phyloP scores from a whole-genome alignment of 1,140 invertebrate species.

The Drosophila ohnishii region DNA sequence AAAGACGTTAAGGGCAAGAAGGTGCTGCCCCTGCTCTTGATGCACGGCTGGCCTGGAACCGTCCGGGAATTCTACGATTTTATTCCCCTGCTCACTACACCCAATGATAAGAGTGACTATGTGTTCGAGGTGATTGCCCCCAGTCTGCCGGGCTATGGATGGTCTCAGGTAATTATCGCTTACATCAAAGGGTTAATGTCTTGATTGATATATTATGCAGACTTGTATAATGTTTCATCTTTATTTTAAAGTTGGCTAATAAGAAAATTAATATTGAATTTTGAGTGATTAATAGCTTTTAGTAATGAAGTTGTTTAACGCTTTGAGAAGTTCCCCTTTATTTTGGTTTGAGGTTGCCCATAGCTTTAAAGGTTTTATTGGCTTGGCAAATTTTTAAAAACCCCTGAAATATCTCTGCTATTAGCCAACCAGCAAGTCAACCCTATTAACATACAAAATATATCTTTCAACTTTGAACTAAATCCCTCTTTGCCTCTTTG shows the following conservation, averaged over 20 bases:
- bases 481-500: neutral
- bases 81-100: slow-evolving; percentile 87
- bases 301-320: slow-evolving; percentile 4
- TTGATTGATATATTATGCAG: neutral
- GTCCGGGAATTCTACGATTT: slow-evolving; percentile 93
- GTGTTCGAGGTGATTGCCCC: slow-evolving; percentile 92
- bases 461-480: neutral
- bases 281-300: slow-evolving; percentile 6
- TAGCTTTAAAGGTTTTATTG: neutral
- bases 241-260: no score
- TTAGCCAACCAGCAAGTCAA: neutral
- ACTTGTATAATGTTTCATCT: neutral
- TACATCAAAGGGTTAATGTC: neutral
- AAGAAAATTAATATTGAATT: neutral
- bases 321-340: neutral
- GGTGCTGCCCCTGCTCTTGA: slow-evolving; percentile 88
- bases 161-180: slow-evolving; percentile 86
- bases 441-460: slow-evolving; percentile 1
- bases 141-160: slow-evolving; percentile 93
- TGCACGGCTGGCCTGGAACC: slow-evolving; percentile 96
- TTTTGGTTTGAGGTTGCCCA: neutral
- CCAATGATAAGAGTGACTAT: slow-evolving; percentile 85
- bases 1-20: slow-evolving; percentile 81
- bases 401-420: neutral
- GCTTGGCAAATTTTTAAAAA: neutral